A percentile compares a stretch with the other conserved stretches of the same genome.
Conservation (phyloP, 2,888 invertebrate species). For the Rugalucina vietnamica region DNA sequence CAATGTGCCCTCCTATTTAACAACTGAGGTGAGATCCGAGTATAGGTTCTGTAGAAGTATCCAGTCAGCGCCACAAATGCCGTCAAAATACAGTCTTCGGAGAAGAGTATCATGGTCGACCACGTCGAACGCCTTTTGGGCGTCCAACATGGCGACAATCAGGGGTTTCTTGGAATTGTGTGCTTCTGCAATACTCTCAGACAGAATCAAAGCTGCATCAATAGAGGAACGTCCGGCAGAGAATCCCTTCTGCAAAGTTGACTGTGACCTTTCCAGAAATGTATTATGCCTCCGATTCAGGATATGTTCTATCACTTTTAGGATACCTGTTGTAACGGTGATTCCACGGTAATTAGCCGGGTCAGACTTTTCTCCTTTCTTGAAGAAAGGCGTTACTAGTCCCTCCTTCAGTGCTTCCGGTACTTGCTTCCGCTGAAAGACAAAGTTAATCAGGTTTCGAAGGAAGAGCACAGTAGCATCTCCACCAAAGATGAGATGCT, state of each 20-base stretch:
- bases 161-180: neutral
- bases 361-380: neutral
- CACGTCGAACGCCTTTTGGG: conserved; percentile 9
- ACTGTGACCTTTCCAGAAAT: neutral
- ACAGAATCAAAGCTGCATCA: neutral
- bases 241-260: neutral
- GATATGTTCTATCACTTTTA: neutral
- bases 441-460: neutral
- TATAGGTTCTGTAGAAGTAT: neutral
- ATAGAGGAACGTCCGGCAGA: neutral
- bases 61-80: neutral
- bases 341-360: conserved; percentile 5
- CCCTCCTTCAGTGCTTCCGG: neutral
- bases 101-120: neutral
- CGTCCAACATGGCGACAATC: neutral
- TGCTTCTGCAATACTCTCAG: neutral
- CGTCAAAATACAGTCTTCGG: neutral
- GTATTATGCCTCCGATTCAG: neutral
- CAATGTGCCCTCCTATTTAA: neutral
- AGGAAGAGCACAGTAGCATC: neutral
- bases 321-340: neutral
- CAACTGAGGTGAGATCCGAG: neutral
- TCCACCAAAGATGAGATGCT: conserved; percentile 1
- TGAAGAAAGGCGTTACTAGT: neutral
- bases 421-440: neutral